These are phyloP conservation scores for Galerucella calmariensis DNA, from an alignment of 2,888 invertebrate species.

Conservation along the genomic window DNA sequence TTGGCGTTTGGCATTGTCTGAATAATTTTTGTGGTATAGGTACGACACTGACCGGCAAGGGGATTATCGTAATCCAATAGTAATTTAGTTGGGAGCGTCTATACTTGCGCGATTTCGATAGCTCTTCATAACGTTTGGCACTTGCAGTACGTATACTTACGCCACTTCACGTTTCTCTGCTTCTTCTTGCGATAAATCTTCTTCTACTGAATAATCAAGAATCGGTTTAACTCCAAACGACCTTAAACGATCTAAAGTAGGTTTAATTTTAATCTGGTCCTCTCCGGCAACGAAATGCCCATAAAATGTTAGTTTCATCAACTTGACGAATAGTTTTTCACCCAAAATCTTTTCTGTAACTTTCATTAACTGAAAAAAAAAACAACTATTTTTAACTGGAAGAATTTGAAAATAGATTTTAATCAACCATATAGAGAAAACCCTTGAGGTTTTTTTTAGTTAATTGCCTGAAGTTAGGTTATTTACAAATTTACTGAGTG, in stretches of 20 bases:
- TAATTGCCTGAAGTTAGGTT: not conserved
- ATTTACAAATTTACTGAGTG: not conserved
- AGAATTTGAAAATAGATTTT: not conserved
- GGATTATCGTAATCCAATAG: too few species aligned
- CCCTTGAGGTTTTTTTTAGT: not conserved
- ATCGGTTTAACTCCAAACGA: constrained; percentile 99
- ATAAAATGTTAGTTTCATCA: constrained; percentile 97
- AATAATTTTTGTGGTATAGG: too few species aligned
- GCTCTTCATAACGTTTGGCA: too few species aligned
- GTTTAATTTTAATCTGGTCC: constrained; percentile 87
- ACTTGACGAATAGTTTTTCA: constrained; percentile 78
- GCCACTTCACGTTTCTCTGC: constrained; percentile 94
- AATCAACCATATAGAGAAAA: not conserved
- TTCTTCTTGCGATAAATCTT: constrained; percentile 92
- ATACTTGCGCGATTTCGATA: too few species aligned
- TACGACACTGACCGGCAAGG: too few species aligned
- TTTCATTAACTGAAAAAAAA: constrained; percentile 81
- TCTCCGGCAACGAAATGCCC: constrained; percentile 99
- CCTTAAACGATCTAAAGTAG: constrained; percentile 84
- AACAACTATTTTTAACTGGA: not conserved
- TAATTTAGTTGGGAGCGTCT: too few species aligned
- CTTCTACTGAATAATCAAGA: constrained; percentile 98
- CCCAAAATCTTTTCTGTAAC: constrained; percentile 80
- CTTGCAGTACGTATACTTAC: constrained; percentile 69
- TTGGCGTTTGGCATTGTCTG: too few species aligned